phyloP scores from a whole-genome alignment of 2,797 vertebrate species.

The Enteromius radiatus region DNA sequence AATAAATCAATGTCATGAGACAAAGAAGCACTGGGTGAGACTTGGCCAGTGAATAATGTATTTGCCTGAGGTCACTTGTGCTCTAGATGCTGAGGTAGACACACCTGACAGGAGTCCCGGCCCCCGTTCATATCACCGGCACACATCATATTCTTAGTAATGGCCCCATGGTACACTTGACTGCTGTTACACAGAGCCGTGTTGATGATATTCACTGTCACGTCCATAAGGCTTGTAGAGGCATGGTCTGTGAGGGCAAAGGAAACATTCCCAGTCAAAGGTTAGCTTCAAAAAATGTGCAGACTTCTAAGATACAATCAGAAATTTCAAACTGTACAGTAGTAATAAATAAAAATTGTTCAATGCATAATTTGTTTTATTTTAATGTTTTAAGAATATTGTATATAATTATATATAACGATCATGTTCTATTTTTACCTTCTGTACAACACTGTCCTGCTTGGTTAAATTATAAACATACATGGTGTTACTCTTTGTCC shows the following conservation, averaged over 20 bases:
- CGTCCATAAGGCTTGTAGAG: constrained; percentile 82
- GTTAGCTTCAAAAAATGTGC: background rate
- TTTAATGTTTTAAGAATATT: background rate
- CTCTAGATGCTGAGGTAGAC: background rate
- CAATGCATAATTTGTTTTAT: background rate
- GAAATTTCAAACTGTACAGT: background rate
- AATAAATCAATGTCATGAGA: constrained; percentile 36
- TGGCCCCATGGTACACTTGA: constrained; percentile 76
- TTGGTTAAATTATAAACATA: background rate
- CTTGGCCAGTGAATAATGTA: background rate
- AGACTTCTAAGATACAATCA: background rate
- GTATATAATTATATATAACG: background rate
- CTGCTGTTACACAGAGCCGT: constrained; percentile 78
- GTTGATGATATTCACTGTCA: constrained; percentile 82
- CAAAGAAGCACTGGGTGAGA: background rate
- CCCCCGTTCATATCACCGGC: constrained; percentile 87
- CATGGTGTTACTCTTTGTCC: background rate
- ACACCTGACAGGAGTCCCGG: constrained; percentile 91
- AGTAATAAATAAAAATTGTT: background rate
- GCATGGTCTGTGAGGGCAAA: constrained; percentile 58
- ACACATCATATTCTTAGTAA: constrained; percentile 89
- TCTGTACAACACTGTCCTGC: background rate
- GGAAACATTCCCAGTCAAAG: background rate
- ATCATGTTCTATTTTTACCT: background rate
- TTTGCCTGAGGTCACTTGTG: background rate